phyloP scores from a whole-genome alignment of 2,888 invertebrate species.

The Cyclophora albipunctata region DNA sequence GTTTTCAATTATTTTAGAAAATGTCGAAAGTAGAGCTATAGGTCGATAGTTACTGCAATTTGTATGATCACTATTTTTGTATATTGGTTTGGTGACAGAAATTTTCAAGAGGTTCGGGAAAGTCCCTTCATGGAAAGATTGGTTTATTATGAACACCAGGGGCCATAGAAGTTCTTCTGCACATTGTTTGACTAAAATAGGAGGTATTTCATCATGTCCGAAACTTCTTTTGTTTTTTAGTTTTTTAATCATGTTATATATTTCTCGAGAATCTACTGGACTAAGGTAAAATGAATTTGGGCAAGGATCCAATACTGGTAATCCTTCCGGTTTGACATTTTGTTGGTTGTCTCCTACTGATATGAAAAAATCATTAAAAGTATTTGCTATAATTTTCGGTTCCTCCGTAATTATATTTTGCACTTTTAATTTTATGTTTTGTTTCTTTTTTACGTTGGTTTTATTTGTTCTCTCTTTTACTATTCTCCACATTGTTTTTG shows the following conservation, averaged over 20 bases:
- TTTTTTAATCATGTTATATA: constrained; percentile 2
- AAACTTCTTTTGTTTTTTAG: constrained; percentile 11
- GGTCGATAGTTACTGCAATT: constrained; percentile 13
- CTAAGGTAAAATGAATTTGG: not conserved
- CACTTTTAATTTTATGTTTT: not conserved
- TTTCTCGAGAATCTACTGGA: not conserved
- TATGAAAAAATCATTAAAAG: not conserved
- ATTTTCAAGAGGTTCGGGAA: constrained; percentile 9
- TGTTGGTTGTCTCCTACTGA: not conserved
- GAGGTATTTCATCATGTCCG: constrained; percentile 10
- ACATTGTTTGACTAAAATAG: constrained; percentile 6
- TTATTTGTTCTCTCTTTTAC: constrained; percentile 1
- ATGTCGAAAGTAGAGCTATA: constrained; percentile 9
- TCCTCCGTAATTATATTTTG: not conserved
- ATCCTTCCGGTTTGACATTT: not conserved
- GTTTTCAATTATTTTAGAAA: constrained; percentile 7
- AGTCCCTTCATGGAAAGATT: constrained; percentile 5
- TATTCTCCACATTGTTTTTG: constrained; percentile 2
- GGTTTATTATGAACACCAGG: constrained; percentile 3
- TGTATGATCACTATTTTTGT: constrained; percentile 6
- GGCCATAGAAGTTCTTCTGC: constrained; percentile 3
- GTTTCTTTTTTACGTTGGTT: not conserved
- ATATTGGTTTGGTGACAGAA: constrained; percentile 9
- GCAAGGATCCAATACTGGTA: no score
- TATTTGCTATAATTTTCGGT: not conserved